These are phyloP conservation scores for Acrobasis repandana DNA, from an alignment of 2,888 invertebrate genomes.

Conservation along the genomic window DNA sequence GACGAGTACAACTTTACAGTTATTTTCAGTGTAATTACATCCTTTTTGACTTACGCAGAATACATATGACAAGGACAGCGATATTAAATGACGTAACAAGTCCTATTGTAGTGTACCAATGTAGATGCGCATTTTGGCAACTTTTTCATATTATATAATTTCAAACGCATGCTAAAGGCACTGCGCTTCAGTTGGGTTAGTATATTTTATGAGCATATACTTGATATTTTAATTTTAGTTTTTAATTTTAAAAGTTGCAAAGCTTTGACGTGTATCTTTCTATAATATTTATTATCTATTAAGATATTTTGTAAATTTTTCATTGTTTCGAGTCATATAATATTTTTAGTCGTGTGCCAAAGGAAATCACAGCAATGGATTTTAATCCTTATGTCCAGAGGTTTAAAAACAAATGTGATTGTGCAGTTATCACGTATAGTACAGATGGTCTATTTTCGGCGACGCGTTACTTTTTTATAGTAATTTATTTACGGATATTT, in stretches of 20 bases:
- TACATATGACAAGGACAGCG: too few relatives aligned
- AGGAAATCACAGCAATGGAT: constrained; percentile 23
- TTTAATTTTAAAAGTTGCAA: not conserved
- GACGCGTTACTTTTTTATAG: not conserved
- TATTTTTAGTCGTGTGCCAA: constrained; percentile 19
- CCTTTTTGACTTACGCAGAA: too few relatives aligned
- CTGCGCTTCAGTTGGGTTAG: not conserved
- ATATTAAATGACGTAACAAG: too few relatives aligned
- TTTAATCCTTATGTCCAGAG: not conserved
- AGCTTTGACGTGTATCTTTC: not conserved
- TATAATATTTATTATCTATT: not conserved
- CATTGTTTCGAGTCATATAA: not conserved
- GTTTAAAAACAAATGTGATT: not conserved
- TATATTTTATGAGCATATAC: constrained; percentile 3
- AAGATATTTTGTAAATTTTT: not conserved
- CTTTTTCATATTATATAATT: not conserved
- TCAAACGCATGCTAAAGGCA: too few relatives aligned
- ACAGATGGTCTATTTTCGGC: not conserved
- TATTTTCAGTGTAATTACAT: too few relatives aligned
- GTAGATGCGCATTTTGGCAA: constrained; percentile 7
- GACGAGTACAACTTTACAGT: too few relatives aligned
- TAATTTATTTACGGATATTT: not conserved
- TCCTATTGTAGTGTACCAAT: too few relatives aligned
- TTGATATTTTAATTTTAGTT: too few relatives aligned
- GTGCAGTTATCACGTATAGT: constrained; percentile 24